Base-by-base conservation (phyloP, 1,140 invertebrate species). In the Semibalanus balanoides region DNA sequence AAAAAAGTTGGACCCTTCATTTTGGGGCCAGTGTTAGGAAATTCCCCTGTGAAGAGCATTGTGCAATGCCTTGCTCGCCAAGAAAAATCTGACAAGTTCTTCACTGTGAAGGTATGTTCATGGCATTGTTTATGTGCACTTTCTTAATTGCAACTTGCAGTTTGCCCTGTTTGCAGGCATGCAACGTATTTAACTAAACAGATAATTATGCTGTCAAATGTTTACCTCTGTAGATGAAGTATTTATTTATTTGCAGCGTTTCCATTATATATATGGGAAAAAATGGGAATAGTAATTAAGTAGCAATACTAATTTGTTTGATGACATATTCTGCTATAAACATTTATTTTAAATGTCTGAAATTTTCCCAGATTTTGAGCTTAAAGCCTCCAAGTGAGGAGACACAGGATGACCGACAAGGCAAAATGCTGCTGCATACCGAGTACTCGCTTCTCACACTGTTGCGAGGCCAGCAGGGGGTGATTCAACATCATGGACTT, bases 391-490 rank as follows among this genome's bases (percentile, higher is more conserved):
- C 85, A 7, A 85, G 88, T 74, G 84, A 87, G 76, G 90, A 92
- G 83, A 89, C 87, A 0, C 89, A 92, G 79, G 91, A 93, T 84
- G 91, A 93, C 80, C 84, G 87, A 71, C 92, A 93, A 83, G 92
- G 91, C 7, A 93, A 93, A 84, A 92, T 93, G 89, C 82, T 94
- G 25, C 81, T 93, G 14, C 90, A 93, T 80, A 92, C 91, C 0
- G 92, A 94, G 82, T 92, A 91, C 84, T 90, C 90, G 27, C 82
- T 94, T 27, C 84, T 92, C 31, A 91, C 89, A 69, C 82, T 92
- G 31, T 84, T 94, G 1, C 87, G 89, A 74, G 87, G 90, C 81
- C 88, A 90, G 79, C 86, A 89, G 80, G 91, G 92, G 75, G 90
- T 94, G 71, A 88, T 92, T 77, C 90, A 92, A 81, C 90, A 92